Evolutionary conservation across 2,888 invertebrate genomes (phyloP), one percentile per base, ranked within the genome.

Genomic region (Automeris io): DNA sequence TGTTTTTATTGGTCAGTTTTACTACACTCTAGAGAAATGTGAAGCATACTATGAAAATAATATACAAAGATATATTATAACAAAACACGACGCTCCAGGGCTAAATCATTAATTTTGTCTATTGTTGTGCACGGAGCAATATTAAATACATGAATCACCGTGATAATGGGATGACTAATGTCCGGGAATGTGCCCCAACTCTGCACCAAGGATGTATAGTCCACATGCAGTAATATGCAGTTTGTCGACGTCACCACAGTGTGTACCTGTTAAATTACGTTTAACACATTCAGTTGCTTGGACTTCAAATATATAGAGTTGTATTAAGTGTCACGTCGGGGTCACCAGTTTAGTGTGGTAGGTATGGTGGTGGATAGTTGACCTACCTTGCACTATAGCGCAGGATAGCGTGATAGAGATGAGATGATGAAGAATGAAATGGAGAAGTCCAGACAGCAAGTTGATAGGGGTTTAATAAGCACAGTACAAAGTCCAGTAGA

Each of bases 231-330:
- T 45, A 88, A 63, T 56, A 85, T 73, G 62, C 88, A 88, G 62
- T 88, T 87, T 47, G 88, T 88, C 43, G 76, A 65, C 43, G 88
- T 87, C 66, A 79, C 43, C 16, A 85, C 77, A 16, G 88, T 88
- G 54, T 83, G 73, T 37, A 82, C 80, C 85, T 85, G 70, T 32
- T 49, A 58, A 51, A 54, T 57, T 51, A 57, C 43, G 45, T 42
- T 40, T 44, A 8, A 29, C 3, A 8, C 5, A 16, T 29, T 29
- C 5, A 16, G 16, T 16, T 16, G n/a, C 16, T 29, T 16, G 29
- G 4, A 16, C 16, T 7, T n/a, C 5, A 29, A 16, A 29, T 29
- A 29, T 1, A 16, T 5, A 3, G 16, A 16, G 13, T 29, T 29
- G 5, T 7, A 29, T n/a, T 11, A 3, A 3, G 8, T 16, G n/a